Percentiles rank a stretch among this genome's conserved stretches.
These are phyloP conservation scores for Archips crataeganus DNA, from an alignment of 2,888 invertebrate genomes.

Conservation along the genomic window DNA sequence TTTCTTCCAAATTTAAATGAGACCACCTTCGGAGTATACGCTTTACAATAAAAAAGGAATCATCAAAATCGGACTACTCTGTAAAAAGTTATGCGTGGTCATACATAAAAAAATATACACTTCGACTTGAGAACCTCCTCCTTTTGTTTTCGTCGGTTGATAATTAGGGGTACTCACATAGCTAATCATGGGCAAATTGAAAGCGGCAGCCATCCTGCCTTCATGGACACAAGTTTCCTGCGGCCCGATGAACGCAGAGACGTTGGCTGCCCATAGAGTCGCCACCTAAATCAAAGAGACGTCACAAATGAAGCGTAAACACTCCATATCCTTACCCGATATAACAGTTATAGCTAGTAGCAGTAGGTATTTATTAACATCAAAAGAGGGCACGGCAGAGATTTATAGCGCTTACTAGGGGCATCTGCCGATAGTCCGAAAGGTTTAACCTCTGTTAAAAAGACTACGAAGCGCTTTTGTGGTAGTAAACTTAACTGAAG, in stretches of 20 bases:
- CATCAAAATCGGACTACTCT: no score
- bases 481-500: slow-evolving; percentile 49
- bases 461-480: slow-evolving; percentile 44
- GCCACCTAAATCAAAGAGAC: slow-evolving; percentile 87
- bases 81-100: no score
- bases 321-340: slow-evolving; percentile 24
- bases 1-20: no score
- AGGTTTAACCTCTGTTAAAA: slow-evolving; percentile 47
- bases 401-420: slow-evolving; percentile 30
- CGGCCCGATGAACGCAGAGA: slow-evolving; percentile 94
- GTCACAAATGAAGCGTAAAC: slow-evolving; percentile 22
- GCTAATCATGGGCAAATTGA: slow-evolving; percentile 98
- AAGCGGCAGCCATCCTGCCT: slow-evolving; percentile 96
- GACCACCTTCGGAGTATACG: no score
- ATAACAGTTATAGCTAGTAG: slow-evolving; percentile 17
- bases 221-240: slow-evolving; percentile 96
- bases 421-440: slow-evolving; percentile 44
- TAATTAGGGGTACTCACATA: slow-evolving; percentile 91
- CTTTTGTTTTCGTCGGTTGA: no score
- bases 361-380: slow-evolving; percentile 32
- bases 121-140: no score
- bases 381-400: slow-evolving; percentile 38
- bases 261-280: slow-evolving; percentile 92
- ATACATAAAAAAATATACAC: no score
- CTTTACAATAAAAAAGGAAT: no score